Conservation (phyloP, 2,113 vertebrate genomes). For the Pagrus major region DNA sequence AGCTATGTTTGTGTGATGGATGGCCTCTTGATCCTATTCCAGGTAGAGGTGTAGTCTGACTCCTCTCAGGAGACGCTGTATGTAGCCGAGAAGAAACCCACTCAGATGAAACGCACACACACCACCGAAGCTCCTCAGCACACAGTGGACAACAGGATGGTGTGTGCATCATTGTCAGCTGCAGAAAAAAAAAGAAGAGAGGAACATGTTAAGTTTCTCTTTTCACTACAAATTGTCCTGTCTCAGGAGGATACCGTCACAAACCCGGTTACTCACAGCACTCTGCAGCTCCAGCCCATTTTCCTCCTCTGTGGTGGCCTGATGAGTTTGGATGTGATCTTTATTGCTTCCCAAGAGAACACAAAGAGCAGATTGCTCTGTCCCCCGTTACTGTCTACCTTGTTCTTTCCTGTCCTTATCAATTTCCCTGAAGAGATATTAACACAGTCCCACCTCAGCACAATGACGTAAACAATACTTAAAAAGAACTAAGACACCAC, state of each 20-base stretch:
- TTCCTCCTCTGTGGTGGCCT: constrained; percentile 7
- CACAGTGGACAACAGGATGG: not conserved
- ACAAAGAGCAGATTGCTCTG: constrained; percentile 23
- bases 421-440: constrained; percentile 19
- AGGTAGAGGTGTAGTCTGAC: constrained; percentile 49
- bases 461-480: not conserved
- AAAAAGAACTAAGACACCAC: not conserved
- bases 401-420: constrained; percentile 27
- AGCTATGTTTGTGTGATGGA: constrained; percentile 56
- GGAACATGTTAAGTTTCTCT: constrained; percentile 10
- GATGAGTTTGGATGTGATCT: constrained; percentile 26
- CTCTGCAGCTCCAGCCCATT: constrained; percentile 4
- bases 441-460: not conserved
- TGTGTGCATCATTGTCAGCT: not conserved
- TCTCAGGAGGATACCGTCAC: not conserved
- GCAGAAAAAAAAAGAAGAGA: not conserved
- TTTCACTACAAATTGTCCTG: not conserved
- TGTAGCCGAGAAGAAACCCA: constrained; percentile 37
- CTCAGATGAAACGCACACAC: constrained; percentile 26
- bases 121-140: not conserved
- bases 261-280: constrained; percentile 6
- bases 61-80: constrained; percentile 47
- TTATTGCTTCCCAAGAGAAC: constrained; percentile 32
- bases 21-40: constrained; percentile 55
- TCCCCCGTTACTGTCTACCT: not conserved